A percentile compares a stretch with the other conserved stretches of the same genome.
phyloP scores from a whole-genome alignment of 1,140 invertebrate species.

The Drosophila ercepeae region DNA sequence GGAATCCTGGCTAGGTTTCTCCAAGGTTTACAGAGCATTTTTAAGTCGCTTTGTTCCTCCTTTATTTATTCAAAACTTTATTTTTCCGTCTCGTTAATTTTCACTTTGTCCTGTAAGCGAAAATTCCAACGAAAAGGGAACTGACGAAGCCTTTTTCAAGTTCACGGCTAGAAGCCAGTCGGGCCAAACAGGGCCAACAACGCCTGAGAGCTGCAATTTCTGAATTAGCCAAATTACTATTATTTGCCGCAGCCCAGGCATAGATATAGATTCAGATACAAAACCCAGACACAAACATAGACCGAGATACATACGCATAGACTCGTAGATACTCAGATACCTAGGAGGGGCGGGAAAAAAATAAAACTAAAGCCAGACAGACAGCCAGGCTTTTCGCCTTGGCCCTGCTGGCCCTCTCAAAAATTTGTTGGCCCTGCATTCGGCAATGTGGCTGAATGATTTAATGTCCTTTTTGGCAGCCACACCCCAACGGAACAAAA shows the following conservation, averaged over 20 bases:
- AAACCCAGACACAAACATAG: constrained; percentile 13
- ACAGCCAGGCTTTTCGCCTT: constrained; percentile 68
- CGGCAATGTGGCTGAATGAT: constrained; percentile 67
- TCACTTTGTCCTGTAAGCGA: constrained; percentile 63
- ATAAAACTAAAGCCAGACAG: constrained; percentile 51
- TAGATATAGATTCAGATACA: constrained; percentile 16
- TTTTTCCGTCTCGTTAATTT: constrained; percentile 63
- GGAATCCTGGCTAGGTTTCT: too few species aligned
- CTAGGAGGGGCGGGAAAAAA: constrained; percentile 15
- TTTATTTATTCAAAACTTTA: neutral
- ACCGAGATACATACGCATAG: constrained; percentile 14
- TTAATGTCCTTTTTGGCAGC: constrained; percentile 81
- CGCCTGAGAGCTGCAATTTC: constrained; percentile 70
- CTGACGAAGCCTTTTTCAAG: constrained; percentile 62
- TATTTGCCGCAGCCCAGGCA: constrained; percentile 67
- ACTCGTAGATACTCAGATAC: constrained; percentile 2
- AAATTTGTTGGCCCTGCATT: constrained; percentile 45
- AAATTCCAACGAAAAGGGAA: constrained; percentile 27
- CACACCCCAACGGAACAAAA: constrained; percentile 36
- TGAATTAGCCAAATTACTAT: constrained; percentile 81
- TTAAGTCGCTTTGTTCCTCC: too few species aligned
- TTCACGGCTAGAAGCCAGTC: constrained; percentile 66
- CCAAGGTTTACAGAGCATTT: neutral
- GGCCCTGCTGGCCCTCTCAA: constrained; percentile 41
- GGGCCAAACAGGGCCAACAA: constrained; percentile 22